phyloP scores from a whole-genome alignment of 37 sponge, comb jelly and placozoan genomes.

The Mnemiopsis leidyi region DNA sequence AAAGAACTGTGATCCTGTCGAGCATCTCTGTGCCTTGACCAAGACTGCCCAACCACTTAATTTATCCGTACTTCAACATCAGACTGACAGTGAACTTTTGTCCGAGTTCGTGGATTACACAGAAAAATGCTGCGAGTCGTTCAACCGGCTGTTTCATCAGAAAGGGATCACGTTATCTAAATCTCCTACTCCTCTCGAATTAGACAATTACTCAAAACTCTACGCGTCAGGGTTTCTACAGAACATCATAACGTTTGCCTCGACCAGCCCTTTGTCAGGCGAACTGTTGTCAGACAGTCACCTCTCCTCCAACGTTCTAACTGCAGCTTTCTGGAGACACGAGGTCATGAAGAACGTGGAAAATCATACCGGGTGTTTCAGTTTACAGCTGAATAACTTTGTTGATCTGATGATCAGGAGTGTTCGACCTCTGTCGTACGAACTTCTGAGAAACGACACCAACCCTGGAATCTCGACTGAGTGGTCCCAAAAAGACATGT shows the following conservation, averaged over 20 bases:
- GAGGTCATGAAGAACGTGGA: neutral
- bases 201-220: neutral
- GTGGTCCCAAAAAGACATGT: neutral
- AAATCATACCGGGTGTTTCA: neutral
- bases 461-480: neutral
- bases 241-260: neutral
- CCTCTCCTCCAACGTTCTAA: neutral
- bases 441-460: neutral
- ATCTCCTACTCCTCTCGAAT: neutral
- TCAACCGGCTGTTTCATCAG: neutral
- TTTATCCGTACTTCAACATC: neutral
- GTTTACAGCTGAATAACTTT: neutral
- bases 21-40: neutral
- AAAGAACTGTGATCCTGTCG: neutral
- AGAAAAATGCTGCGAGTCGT: neutral
- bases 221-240: neutral
- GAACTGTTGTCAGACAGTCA: neutral
- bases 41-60: neutral
- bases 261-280: neutral
- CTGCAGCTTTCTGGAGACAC: neutral
- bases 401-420: neutral
- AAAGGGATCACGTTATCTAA: neutral
- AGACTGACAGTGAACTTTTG: neutral
- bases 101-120: neutral
- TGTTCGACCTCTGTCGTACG: neutral